Evolutionary conservation across 2,797 vertebrate species (phyloP).

Genomic region (Enteromius paludinosus): DNA sequence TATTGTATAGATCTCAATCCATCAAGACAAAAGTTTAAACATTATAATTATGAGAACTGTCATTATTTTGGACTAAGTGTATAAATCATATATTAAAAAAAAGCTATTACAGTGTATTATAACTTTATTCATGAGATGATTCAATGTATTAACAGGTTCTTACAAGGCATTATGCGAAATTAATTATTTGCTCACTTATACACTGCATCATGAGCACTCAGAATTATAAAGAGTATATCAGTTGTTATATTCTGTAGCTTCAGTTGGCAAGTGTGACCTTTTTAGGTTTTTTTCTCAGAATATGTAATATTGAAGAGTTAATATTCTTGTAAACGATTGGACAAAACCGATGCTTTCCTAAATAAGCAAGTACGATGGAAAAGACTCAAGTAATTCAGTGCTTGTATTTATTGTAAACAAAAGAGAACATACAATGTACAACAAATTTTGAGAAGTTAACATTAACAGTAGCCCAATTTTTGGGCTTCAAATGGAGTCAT

Average conservation of each 20-base stretch:
- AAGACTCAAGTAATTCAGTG: slow-evolving; percentile 62
- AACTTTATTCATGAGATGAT: background rate
- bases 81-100: background rate
- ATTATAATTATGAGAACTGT: background rate
- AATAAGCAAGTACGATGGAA: slow-evolving; percentile 21
- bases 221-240: background rate
- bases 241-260: background rate
- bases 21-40: background rate
- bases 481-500: slow-evolving; percentile 82
- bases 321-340: background rate
- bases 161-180: background rate
- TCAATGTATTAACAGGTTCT: background rate
- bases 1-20: background rate
- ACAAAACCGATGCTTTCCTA: slow-evolving; percentile 7
- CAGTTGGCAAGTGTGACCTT: background rate
- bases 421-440: slow-evolving; percentile 78
- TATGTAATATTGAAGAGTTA: background rate
- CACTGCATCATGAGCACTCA: background rate
- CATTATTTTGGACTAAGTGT: background rate
- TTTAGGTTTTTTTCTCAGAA: background rate
- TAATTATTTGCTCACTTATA: background rate
- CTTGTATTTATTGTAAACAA: slow-evolving; percentile 88
- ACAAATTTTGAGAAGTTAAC: slow-evolving; percentile 78
- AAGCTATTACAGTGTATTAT: background rate
- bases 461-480: slow-evolving; percentile 75